These are phyloP conservation scores for Trachythela sp. DNA, from an alignment of 64 coral and sea anemone genomes.

Conservation along the genomic window DNA sequence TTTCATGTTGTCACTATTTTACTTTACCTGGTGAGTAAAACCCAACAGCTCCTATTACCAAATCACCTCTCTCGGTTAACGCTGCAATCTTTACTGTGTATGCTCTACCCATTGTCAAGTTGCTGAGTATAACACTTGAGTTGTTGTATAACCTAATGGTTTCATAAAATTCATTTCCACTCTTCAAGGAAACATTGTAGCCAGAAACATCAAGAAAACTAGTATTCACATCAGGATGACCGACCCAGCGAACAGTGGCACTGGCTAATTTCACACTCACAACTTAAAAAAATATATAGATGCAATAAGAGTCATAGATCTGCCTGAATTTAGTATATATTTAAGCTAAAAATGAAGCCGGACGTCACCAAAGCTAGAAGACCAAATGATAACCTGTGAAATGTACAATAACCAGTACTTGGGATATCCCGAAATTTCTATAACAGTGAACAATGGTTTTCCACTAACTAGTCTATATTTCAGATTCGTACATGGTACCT, in stretches of 20 bases:
- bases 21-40: not conserved
- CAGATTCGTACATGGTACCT: not conserved
- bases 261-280: not conserved
- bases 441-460: too few relatives aligned
- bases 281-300: not conserved
- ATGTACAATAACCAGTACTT: too few relatives aligned
- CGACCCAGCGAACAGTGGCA: not conserved
- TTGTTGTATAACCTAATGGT: not conserved
- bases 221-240: not conserved
- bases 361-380: too few relatives aligned
- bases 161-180: not conserved
- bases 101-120: not conserved
- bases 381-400: too few relatives aligned
- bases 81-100: not conserved
- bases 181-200: not conserved
- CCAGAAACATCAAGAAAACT: not conserved
- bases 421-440: too few relatives aligned
- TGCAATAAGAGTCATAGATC: too few relatives aligned
- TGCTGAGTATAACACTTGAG: not conserved
- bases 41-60: not conserved
- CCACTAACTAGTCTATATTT: not conserved
- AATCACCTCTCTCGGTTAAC: not conserved
- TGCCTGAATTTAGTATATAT: too few relatives aligned
- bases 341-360: too few relatives aligned
- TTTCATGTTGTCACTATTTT: too few relatives aligned